Evolutionary conservation across 2,888 invertebrate species (phyloP), one percentile per base, ranked within the genome.

Genomic region (Pseudococcus longispinus): DNA sequence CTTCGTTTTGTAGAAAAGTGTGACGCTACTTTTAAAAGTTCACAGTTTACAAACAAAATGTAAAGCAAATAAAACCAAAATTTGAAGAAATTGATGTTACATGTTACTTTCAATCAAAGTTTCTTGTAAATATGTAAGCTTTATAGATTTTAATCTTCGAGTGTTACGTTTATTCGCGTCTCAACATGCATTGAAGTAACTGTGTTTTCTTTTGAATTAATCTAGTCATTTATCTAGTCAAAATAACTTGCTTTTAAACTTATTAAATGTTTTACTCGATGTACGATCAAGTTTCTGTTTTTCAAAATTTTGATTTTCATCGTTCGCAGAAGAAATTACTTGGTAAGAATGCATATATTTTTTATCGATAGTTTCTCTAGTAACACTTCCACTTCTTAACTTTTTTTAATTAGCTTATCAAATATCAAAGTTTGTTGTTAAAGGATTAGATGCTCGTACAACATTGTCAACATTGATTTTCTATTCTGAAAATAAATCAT

Each of bases 1-100:
- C n/a, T 65, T 70, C 18, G 70, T 13, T 18, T 70, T 70, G 70
- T 29, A 29, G n/a, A 20, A 11, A 18, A 42, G 77, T 80, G 42
- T 80, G 77, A 42, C n/a, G n/a, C 11, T 37, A n/a, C n/a, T 42
- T 42, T 42, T 80, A 42, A 42, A 74, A 80, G 77, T 80, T 42
- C 77, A 80, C 77, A 42, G 77, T 80, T 80, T 80, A 80, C 77
- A 80, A 80, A 80, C 77, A 80, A 80, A 77, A 77, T 80, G 37
- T 42, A 15, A 80, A 42, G 77, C 29, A 42, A 80, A 80, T 42
- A 20, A 80, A 42, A 80, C 26, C 77, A n/a, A 80, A 74, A 37
- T 37, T 80, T 42, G 18, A n/a, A 80, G 77, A 42, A 80, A 8
- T 20, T 80, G 42, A 42, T 80, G 42, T 20, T 37, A 42, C 37